Evolutionary conservation across 1,140 invertebrate genomes (phyloP).

Genomic region (Nasonia vitripennis): DNA sequence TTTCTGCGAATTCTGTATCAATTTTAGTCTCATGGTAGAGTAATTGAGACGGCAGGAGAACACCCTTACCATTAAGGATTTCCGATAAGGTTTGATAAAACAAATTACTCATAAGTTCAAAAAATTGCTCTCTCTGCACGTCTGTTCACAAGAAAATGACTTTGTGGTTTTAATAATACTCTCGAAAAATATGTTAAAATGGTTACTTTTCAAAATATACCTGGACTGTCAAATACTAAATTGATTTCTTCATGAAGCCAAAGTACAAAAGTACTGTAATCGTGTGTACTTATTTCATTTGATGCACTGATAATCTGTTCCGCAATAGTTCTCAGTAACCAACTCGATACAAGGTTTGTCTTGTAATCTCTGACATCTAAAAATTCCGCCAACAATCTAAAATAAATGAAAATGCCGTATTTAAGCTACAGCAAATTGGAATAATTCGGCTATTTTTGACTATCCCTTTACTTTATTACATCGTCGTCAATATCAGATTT

Average conservation of each 20-base stretch:
- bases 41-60: background rate
- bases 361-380: slow-evolving; percentile 59
- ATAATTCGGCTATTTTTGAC: background rate
- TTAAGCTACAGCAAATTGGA: background rate
- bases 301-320: slow-evolving; percentile 55
- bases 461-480: slow-evolving; percentile 16
- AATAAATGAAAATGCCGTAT: background rate
- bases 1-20: background rate
- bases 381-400: slow-evolving; percentile 58
- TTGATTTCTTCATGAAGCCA: slow-evolving; percentile 64
- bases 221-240: slow-evolving; percentile 56
- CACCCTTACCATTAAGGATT: slow-evolving; percentile 20
- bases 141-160: slow-evolving; percentile 21
- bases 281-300: slow-evolving; percentile 53
- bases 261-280: slow-evolving; percentile 58
- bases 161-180: background rate
- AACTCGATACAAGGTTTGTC: slow-evolving; percentile 62
- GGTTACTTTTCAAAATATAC: background rate
- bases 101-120: slow-evolving; percentile 8
- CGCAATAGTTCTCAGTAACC: slow-evolving; percentile 62
- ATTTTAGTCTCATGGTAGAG: background rate
- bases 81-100: slow-evolving; percentile 12
- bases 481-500: background rate
- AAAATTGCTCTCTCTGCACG: slow-evolving; percentile 39
- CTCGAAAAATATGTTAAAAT: background rate